phyloP scores from a whole-genome alignment of 1,140 invertebrate species.

The Drosophila nebulosa region DNA sequence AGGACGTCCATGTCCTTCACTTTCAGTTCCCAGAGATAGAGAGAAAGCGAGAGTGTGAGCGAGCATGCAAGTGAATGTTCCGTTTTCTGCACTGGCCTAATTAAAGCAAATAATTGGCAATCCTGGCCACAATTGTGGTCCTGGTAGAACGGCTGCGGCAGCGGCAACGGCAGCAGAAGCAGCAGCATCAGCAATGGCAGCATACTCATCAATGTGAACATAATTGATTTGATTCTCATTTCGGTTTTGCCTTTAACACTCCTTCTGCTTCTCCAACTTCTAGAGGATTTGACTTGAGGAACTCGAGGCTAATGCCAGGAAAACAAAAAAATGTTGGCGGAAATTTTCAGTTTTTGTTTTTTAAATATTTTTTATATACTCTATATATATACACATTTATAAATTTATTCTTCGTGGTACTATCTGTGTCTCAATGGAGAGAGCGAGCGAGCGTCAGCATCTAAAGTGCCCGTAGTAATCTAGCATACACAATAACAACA shows the following conservation, averaged over 20 bases:
- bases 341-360: slow-evolving; percentile 34
- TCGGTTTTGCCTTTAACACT: not conserved
- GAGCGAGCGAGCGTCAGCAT: slow-evolving; percentile 53
- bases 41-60: not conserved
- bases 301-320: not conserved
- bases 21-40: slow-evolving; percentile 43
- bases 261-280: not conserved
- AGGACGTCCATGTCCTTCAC: slow-evolving; percentile 16
- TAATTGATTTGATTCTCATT: not conserved
- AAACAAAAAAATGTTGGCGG: slow-evolving; percentile 6
- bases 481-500: slow-evolving; percentile 25
- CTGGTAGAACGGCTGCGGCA: not conserved
- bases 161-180: not conserved
- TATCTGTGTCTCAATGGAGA: slow-evolving; percentile 73
- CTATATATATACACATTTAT: slow-evolving; percentile 15
- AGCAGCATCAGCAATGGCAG: not conserved
- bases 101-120: not conserved
- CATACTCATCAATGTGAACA: slow-evolving; percentile 1
- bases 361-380: not conserved
- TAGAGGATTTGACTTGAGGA: not conserved
- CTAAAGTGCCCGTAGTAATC: slow-evolving; percentile 69
- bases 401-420: slow-evolving; percentile 66
- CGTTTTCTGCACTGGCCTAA: not conserved
- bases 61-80: not conserved
- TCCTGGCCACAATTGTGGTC: not conserved